Evolutionary conservation across 2,113 vertebrate genomes (phyloP), one percentile per base, ranked within the genome.

Genomic region (Lophotis ruficrista): DNA sequence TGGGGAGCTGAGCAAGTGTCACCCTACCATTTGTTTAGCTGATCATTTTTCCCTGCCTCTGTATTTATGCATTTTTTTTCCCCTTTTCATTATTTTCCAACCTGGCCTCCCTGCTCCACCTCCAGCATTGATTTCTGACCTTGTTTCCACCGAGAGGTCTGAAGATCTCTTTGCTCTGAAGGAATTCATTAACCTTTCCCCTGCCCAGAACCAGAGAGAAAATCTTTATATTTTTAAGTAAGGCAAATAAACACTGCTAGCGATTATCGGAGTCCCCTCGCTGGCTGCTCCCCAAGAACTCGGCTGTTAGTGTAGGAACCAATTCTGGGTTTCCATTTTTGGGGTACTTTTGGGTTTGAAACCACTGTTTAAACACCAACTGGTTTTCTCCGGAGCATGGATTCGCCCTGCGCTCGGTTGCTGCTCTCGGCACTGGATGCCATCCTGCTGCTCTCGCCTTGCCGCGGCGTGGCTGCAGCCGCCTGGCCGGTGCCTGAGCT

Each of bases 131-230:
- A 97, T 97, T 97, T 85, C 91, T 92, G 91, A 95, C 96, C 97
- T 81, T 71, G 91, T 76, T 90, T 94, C 83, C 37, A 48, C 73
- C 15, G 57, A 95, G 92, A 89, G 95, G 91, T 86, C 91, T 90
- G 92, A 94, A 93, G 93, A 94, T 94, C 96, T 96, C 96, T 92
- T 75, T 65, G 86, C 93, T 95, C 93, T 89, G 92, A 94, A 96
- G 96, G 96, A 97, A 94, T 97, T 94, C 92, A 95, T 97, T 97
- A 96, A 95, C 95, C 96, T 97, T 97, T 97, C 94, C 94, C 93
- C 86, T 86, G 57, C 83, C 68, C 94, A 82, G 80, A 89, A 86
- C 47, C 37, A 62, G 94, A 94, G 93, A 94, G 95, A 94, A 96
- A 97, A 96, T 92, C 96, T 93, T 94, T 97, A 83, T 96, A 56